Conservation (phyloP, 2,797 vertebrate species). For the Echeneis naucrates region DNA sequence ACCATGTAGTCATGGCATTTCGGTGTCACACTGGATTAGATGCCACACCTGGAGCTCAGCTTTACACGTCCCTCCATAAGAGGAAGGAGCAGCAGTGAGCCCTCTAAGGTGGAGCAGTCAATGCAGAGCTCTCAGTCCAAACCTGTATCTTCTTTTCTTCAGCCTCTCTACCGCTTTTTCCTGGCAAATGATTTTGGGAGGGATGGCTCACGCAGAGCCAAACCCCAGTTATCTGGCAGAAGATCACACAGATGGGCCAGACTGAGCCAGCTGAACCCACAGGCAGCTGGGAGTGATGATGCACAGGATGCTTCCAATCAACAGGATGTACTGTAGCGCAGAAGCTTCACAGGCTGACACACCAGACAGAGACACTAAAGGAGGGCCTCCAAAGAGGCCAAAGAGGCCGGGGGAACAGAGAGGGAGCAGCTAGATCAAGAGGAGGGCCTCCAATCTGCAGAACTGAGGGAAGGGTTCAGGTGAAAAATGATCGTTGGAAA, state of each 20-base stretch:
- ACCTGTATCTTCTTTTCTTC: constrained; percentile 60
- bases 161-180: constrained; percentile 66
- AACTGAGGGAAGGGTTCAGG: constrained; percentile 28
- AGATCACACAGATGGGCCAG: constrained; percentile 86
- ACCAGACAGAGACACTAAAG: constrained; percentile 71
- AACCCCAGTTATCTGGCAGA: constrained; percentile 84
- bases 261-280: constrained; percentile 83
- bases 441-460: constrained; percentile 44
- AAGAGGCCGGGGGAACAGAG: constrained; percentile 43
- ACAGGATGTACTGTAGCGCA: constrained; percentile 79
- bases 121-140: constrained; percentile 55
- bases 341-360: constrained; percentile 78
- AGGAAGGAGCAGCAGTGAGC: constrained; percentile 50
- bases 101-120: constrained; percentile 54
- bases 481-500: constrained; percentile 28
- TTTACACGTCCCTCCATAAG: constrained; percentile 52
- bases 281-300: constrained; percentile 84
- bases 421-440: constrained; percentile 53
- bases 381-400: constrained; percentile 61
- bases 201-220: constrained; percentile 71
- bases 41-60: constrained; percentile 68
- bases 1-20: constrained; percentile 80
- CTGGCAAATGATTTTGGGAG: constrained; percentile 80
- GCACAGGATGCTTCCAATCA: constrained; percentile 84
- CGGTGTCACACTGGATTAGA: constrained; percentile 82